Evolutionary conservation across 2,113 vertebrate species (phyloP), one percentile per base, ranked within the genome.

Genomic region (Seriola aureovittata): DNA sequence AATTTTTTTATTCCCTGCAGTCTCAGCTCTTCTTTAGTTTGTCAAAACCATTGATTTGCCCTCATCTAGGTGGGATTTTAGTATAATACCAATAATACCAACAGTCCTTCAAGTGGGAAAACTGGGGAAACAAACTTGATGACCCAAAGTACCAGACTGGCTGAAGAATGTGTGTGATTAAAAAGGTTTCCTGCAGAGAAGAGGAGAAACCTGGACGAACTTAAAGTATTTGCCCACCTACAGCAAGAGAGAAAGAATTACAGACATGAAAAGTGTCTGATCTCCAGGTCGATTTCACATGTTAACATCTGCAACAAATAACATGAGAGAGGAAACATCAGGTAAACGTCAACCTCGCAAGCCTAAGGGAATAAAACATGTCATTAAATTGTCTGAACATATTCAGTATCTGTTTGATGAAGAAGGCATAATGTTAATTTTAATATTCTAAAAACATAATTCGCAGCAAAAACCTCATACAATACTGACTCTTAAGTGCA

Each of bases 11-110:
- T 69, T 54, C 12, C 32, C 62, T 74, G 0, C 62, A 36, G 7
- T 34, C 23, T 74, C 70, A 38, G 34, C 19, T 67, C 32, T 23
- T 38, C 64, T 25, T 11, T 9, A 19, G 38, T 72, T 79, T 46
- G 36, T 57, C 13, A 55, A 13, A 66, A 32, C 32, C 9, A n/a
- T 19, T 58, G 60, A 12, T 48, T 25, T 55, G 14, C 13, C 19
- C 0, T 63, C 58, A 71, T 64, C 65, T 23, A 25, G 8, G 19
- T 21, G 19, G 19, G 21, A 8, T 52, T 52, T 21, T 52, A 21
- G 5, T 52, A 44, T 64, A 46, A 58, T 55, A 70, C 50, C 66
- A 65, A 44, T 64, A 46, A 58, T 55, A 70, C 50, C 66, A 65
- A 44, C 60, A 50, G 21, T 34, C n/a, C 40, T 42, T 75, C 44